These are phyloP conservation scores for Anolis apletophallus DNA, from an alignment of 2,797 vertebrate genomes.

Conservation along the genomic window DNA sequence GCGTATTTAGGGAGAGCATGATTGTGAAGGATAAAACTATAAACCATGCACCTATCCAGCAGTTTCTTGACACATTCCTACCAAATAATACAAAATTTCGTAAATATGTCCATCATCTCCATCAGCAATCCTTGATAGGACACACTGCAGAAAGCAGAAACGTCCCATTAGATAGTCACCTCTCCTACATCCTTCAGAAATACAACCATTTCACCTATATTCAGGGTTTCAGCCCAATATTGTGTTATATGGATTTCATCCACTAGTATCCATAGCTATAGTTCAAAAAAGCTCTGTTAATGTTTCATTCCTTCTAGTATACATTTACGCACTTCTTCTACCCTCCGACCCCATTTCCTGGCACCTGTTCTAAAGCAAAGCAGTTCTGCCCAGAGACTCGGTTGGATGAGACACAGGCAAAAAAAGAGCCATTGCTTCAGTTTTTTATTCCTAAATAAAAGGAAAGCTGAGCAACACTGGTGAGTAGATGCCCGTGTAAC, in stretches of 20 bases:
- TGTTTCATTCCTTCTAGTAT: not conserved
- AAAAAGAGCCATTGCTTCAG: not conserved
- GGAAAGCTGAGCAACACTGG: not conserved
- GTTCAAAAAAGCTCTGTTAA: not conserved
- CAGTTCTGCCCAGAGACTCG: not conserved
- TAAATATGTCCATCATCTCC: too few relatives aligned
- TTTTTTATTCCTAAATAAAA: not conserved
- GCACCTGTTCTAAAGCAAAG: too few relatives aligned
- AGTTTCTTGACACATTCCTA: too few relatives aligned
- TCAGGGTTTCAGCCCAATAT: not conserved
- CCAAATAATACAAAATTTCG: too few relatives aligned
- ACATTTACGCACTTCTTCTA: not conserved
- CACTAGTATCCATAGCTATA: not conserved
- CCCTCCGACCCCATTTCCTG: not conserved
- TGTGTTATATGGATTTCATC: not conserved
- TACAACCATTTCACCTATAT: not conserved
- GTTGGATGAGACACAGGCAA: not conserved
- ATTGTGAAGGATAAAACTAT: too few relatives aligned
- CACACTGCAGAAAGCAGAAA: too few relatives aligned
- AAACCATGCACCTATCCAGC: too few relatives aligned
- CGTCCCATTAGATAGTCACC: too few relatives aligned
- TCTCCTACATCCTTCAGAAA: not conserved
- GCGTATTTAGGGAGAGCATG: too few relatives aligned
- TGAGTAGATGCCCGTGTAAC: not conserved
- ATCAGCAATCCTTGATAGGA: too few relatives aligned